Conservation (phyloP, 2,113 vertebrate genomes). For the Chloebia gouldiae region DNA sequence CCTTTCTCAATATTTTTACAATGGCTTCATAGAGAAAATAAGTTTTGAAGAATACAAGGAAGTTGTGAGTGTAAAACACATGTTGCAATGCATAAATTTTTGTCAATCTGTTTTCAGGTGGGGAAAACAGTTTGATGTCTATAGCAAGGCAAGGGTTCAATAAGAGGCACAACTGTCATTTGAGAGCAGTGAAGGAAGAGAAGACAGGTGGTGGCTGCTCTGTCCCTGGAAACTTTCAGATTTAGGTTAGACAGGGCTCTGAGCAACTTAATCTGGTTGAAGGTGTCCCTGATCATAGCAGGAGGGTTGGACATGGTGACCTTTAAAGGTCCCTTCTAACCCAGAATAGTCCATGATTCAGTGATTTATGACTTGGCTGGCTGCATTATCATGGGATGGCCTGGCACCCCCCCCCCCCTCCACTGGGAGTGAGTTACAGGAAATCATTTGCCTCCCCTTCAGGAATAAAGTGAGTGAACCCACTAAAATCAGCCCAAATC, state of each 20-base stretch:
- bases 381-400: neutral
- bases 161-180: neutral
- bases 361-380: neutral
- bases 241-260: neutral
- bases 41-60: neutral
- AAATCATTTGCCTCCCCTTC: neutral
- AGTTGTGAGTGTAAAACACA: neutral
- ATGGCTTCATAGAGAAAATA: neutral
- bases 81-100: neutral
- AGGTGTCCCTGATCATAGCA: neutral
- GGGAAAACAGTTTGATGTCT: neutral
- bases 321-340: neutral
- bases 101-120: neutral
- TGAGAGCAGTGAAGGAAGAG: neutral
- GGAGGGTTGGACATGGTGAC: neutral
- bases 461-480: neutral
- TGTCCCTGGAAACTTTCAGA: neutral
- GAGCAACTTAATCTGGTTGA: neutral
- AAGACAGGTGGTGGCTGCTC: neutral
- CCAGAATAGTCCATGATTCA: neutral
- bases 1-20: neutral
- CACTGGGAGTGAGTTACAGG: neutral
- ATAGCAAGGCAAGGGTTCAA: neutral
- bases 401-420: fast-evolving
- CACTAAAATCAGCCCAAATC: neutral